Evolutionary conservation across 2,797 vertebrate genomes (phyloP).

Genomic region (Serranus cabrilla): DNA sequence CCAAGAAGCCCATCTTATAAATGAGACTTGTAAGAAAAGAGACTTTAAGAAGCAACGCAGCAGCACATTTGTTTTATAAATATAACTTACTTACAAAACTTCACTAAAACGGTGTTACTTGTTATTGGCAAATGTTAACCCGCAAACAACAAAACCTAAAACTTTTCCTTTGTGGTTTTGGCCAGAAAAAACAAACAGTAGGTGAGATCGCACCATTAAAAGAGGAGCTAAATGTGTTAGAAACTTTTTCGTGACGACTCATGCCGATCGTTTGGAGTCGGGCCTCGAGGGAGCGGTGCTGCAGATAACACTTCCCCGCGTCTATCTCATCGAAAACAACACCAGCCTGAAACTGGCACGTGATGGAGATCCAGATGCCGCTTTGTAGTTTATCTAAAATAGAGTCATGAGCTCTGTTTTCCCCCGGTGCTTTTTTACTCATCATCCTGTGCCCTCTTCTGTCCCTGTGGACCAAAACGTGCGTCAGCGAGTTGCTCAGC

Average conservation of each 20-base stretch:
- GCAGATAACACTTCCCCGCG: constrained; percentile 12
- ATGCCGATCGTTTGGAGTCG: constrained; percentile 6
- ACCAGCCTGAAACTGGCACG: constrained; percentile 19
- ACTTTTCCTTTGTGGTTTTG: constrained; percentile 13
- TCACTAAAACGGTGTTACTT: background rate
- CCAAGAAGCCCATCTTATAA: background rate
- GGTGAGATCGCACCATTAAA: constrained; percentile 47
- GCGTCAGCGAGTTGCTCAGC: constrained; percentile 76
- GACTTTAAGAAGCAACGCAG: background rate
- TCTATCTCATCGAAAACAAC: constrained; percentile 34
- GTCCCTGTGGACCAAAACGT: constrained; percentile 64
- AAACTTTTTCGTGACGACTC: constrained; percentile 8
- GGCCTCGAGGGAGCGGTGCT: constrained; percentile 9
- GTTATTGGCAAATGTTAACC: background rate
- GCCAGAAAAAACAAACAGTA: constrained; percentile 6
- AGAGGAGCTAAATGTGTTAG: constrained; percentile 28
- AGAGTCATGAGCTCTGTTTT: constrained; percentile 44
- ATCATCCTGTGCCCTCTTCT: constrained; percentile 60
- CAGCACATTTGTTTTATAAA: background rate
- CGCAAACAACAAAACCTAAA: background rate
- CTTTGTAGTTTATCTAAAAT: constrained; percentile 51
- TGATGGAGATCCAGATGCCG: constrained; percentile 35
- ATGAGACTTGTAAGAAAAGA: background rate
- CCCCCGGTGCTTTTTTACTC: constrained; percentile 51
- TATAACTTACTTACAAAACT: background rate